Evolutionary conservation across 2,113 vertebrate species (phyloP).

Genomic region (Piprites chloris): DNA sequence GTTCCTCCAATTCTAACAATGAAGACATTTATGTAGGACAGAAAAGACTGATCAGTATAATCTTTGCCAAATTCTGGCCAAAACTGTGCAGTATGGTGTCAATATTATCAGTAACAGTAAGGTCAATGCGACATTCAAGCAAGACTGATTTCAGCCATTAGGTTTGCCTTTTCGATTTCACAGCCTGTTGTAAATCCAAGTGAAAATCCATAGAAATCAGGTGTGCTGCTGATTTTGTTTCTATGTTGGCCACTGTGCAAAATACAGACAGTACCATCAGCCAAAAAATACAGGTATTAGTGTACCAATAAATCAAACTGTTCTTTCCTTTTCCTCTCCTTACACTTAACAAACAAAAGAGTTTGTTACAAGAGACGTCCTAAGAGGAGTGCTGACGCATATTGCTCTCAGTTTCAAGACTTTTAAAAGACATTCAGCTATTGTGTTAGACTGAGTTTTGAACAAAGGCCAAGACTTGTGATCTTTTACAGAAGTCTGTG

Average conservation of each 20-base stretch:
- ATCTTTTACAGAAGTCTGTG: background rate
- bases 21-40: background rate
- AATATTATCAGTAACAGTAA: background rate
- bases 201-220: background rate
- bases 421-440: background rate
- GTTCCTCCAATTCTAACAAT: background rate
- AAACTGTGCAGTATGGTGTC: background rate
- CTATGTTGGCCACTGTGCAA: background rate
- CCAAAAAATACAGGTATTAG: background rate
- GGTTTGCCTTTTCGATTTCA: background rate
- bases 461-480: background rate
- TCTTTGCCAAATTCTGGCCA: background rate
- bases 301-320: background rate
- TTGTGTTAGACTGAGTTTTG: background rate
- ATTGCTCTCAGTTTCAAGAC: background rate
- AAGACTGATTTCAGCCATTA: background rate
- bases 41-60: background rate
- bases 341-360: background rate
- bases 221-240: background rate
- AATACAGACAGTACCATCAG: background rate
- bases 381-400: background rate
- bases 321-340: background rate
- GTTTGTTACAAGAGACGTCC: background rate
- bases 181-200: background rate
- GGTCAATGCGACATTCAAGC: background rate